Conservation (phyloP, 2,888 invertebrate species). For the Lycaena phlaeas region DNA sequence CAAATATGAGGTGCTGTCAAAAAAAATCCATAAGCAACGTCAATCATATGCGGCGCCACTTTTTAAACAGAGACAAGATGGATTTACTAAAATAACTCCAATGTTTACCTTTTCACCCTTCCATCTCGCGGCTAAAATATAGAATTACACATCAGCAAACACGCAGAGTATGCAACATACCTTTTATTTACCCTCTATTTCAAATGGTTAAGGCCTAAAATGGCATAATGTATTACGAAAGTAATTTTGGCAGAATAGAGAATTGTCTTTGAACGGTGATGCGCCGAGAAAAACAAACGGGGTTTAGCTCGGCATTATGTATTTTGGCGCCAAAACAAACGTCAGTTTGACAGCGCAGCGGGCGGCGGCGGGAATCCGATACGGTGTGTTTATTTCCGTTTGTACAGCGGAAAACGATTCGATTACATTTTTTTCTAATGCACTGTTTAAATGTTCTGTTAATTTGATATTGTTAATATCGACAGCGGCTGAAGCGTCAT, state of each 20-base stretch:
- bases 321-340: slow-evolving; percentile 73
- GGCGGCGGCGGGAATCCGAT: slow-evolving; percentile 69
- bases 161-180: slow-evolving; percentile 18
- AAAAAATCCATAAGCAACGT: slow-evolving; percentile 46
- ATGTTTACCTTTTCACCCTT: slow-evolving; percentile 71
- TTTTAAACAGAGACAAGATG: slow-evolving; percentile 59
- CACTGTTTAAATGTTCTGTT: slow-evolving; percentile 23
- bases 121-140: slow-evolving; percentile 66
- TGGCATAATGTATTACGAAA: slow-evolving; percentile 22
- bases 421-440: slow-evolving; percentile 48
- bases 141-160: slow-evolving; percentile 60
- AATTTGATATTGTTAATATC: background rate
- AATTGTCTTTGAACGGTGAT: slow-evolving; percentile 43
- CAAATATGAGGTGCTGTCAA: slow-evolving; percentile 20
- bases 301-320: slow-evolving; percentile 67
- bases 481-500: too few species aligned
- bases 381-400: slow-evolving; percentile 62
- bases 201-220: slow-evolving; percentile 30
- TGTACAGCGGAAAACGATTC: slow-evolving; percentile 62
- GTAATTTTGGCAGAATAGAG: slow-evolving; percentile 26
- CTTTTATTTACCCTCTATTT: slow-evolving; percentile 14
- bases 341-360: slow-evolving; percentile 70
- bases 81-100: slow-evolving; percentile 66
- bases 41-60: slow-evolving; percentile 65
- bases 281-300: slow-evolving; percentile 68